Base-by-base conservation (phyloP, 2,113 vertebrate species). In the Pollachius pollachius region DNA sequence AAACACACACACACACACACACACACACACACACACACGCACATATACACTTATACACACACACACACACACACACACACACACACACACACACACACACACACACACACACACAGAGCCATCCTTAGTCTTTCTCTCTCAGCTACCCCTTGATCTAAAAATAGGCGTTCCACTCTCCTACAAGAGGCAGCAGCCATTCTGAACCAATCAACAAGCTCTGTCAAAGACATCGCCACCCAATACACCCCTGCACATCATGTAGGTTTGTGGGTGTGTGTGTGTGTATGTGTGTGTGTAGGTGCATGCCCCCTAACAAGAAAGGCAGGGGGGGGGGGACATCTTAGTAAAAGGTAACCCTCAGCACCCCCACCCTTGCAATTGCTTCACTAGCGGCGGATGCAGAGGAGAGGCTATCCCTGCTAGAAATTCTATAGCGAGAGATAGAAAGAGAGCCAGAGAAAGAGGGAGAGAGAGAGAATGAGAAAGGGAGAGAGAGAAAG, bases 91-190 rank as follows among this genome's bases (percentile, higher is more conserved):
- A 62, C 58, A 37, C 62, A 52, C 69, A 30, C 69, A 62, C 62
- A 25, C 54, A 48, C 52, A 4, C 16, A n/a, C 27, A 11, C 18
- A 15, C 60, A 23, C 61, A 61, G 16, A 81, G 62, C 72, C 77
- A 75, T 85, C 75, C 83, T 88, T 85, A 87, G 81, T 86, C 83
- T 89, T 84, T 87, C 87, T 90, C 89, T 89, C 87, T 79, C 82
- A 85, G 87, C 87, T 90, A 86, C 89, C 89, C 89, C 88, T 88
- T 91, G 87, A 90, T 88, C 90, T 92, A 92, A 89, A 91, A 92
- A 92, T 92, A 92, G 87, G 83, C 78, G 68, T 76, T 85, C 84
- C 86, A 79, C 87, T 90, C 86, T 89, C 88, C 88, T 87, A 86
- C 86, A 90, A 89, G 87, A 91, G 88, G 87, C 89, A 89, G 89